Conservation (phyloP, 2,113 vertebrate genomes). For the Suricata suricatta region DNA sequence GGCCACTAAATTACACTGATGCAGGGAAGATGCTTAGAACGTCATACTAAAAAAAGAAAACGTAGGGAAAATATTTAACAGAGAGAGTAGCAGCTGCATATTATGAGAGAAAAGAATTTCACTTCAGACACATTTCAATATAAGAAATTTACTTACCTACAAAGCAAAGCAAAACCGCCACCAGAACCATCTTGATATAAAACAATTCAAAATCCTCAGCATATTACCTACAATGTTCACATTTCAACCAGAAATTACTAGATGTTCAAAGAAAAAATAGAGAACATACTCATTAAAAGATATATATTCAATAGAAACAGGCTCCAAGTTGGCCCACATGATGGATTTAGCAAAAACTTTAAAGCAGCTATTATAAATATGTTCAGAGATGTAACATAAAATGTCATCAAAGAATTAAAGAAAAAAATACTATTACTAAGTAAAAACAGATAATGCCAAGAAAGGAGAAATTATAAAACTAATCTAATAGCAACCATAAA, state of each 20-base stretch:
- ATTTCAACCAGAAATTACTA: not conserved
- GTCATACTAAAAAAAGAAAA: not conserved
- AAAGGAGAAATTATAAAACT: not conserved
- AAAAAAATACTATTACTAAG: not conserved
- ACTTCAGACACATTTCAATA: not conserved
- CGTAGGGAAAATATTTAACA: not conserved
- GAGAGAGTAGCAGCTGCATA: not conserved
- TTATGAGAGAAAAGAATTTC: not conserved
- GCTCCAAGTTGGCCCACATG: not conserved
- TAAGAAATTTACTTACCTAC: not conserved
- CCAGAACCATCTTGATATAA: not conserved
- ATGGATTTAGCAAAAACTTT: not conserved
- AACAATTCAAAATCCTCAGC: not conserved
- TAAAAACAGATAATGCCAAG: not conserved
- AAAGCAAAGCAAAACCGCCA: not conserved
- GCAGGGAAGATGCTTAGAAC: not conserved
- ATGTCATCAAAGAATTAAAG: not conserved
- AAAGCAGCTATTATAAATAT: not conserved
- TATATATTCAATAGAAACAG: not conserved
- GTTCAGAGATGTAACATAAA: not conserved
- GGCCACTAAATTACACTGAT: not conserved
- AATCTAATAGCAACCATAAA: not conserved
- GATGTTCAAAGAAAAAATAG: not conserved
- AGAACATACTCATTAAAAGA: not conserved
- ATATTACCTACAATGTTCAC: not conserved